A percentile compares a stretch with the other conserved stretches of the same genome.
Evolutionary conservation across 1,140 invertebrate species (phyloP).

Genomic region (Cylas formicarius): DNA sequence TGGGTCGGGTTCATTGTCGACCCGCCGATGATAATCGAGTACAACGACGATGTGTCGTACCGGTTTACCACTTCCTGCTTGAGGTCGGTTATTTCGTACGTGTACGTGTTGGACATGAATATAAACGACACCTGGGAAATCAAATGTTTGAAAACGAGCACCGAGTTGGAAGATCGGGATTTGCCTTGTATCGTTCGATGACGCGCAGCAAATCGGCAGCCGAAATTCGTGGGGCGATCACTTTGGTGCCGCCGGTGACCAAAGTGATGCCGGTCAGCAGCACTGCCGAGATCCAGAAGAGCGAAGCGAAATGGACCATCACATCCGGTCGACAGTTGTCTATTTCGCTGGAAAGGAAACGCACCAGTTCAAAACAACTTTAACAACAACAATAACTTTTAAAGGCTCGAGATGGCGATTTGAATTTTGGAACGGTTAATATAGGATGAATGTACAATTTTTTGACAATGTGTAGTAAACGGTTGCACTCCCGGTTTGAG

Average conservation of each 20-base stretch:
- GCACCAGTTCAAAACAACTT: too few species aligned
- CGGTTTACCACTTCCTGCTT: slow-evolving; percentile 33
- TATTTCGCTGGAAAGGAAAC: slow-evolving; percentile 18
- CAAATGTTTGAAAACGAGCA: slow-evolving; percentile 3
- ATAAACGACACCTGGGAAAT: slow-evolving; percentile 37
- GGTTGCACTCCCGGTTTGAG: too few species aligned
- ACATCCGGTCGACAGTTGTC: slow-evolving; percentile 15
- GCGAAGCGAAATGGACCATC: slow-evolving; percentile 20
- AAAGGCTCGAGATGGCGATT: too few species aligned
- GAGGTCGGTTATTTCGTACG: slow-evolving; percentile 34
- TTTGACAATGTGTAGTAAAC: too few species aligned
- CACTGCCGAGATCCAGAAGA: slow-evolving; percentile 28
- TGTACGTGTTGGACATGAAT: slow-evolving; percentile 32
- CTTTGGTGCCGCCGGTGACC: slow-evolving; percentile 28
- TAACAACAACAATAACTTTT: too few species aligned
- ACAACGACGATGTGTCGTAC: slow-evolving; percentile 38
- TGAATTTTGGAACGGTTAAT: too few species aligned
- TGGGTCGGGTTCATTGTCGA: slow-evolving; percentile 33
- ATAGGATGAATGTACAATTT: too few species aligned
- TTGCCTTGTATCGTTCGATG: slow-evolving; percentile 43
- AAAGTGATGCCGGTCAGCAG: slow-evolving; percentile 26
- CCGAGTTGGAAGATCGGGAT: background rate
- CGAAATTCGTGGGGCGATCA: slow-evolving; percentile 37
- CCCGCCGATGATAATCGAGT: slow-evolving; percentile 38
- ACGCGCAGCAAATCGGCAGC: slow-evolving; percentile 35